Percentiles rank a stretch among this genome's conserved stretches.
phyloP scores from a whole-genome alignment of 2,113 vertebrate genomes.

The Chionis minor region DNA sequence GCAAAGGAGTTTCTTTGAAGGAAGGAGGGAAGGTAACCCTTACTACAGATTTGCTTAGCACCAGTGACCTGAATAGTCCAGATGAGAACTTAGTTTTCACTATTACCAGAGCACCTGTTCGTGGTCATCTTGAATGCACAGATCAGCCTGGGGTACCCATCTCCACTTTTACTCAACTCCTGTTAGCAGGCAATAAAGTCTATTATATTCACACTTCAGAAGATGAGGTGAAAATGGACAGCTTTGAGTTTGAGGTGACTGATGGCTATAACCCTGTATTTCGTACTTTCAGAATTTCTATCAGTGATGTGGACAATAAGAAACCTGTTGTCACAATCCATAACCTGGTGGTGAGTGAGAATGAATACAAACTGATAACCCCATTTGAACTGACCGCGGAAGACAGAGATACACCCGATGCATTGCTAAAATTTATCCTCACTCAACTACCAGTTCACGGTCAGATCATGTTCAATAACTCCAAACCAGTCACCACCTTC shows the following conservation, averaged over 20 bases:
- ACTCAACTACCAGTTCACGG: constrained; percentile 90
- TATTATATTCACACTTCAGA: constrained; percentile 94
- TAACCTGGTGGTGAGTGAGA: constrained; percentile 83
- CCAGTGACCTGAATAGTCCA: constrained; percentile 93
- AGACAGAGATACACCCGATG: constrained; percentile 89
- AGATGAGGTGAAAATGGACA: constrained; percentile 95
- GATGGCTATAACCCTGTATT: constrained; percentile 94
- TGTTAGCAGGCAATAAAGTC: constrained; percentile 93
- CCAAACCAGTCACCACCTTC: constrained; percentile 79
- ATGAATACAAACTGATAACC: constrained; percentile 89
- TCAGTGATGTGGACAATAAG: constrained; percentile 94
- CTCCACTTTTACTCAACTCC: constrained; percentile 91
- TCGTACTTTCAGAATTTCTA: constrained; percentile 93
- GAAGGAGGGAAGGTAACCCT: constrained; percentile 92
- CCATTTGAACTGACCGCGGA: constrained; percentile 93
- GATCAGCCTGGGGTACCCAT: constrained; percentile 86
- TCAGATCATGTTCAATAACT: constrained; percentile 86
- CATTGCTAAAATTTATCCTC: constrained; percentile 83
- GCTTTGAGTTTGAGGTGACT: constrained; percentile 96
- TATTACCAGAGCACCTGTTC: constrained; percentile 87
- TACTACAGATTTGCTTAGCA: constrained; percentile 95
- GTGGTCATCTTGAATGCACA: constrained; percentile 92
- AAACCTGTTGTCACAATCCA: constrained; percentile 91
- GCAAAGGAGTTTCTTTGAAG: constrained; percentile 92
- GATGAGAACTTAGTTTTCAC: constrained; percentile 94